Conservation (phyloP, 2,888 invertebrate species). For the Thecocarcelia acutangulata region DNA sequence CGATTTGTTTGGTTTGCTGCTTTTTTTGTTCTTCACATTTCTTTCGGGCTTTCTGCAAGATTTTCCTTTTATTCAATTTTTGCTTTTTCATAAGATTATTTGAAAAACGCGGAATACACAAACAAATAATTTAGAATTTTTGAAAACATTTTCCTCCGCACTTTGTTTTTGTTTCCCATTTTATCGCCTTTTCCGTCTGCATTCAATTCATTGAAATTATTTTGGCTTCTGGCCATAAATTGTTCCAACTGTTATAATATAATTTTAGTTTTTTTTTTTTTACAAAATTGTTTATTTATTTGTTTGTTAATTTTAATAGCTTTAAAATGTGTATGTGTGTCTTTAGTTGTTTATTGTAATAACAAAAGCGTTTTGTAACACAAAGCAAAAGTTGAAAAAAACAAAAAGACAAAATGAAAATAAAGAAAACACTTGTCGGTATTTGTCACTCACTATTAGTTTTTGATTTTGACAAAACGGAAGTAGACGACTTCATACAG, state of each 20-base stretch:
- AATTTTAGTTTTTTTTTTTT: slow-evolving; percentile 26
- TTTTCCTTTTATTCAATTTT: slow-evolving; percentile 1
- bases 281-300: slow-evolving; percentile 15
- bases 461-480: slow-evolving; percentile 22
- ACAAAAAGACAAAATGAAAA: too few species aligned
- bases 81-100: not conserved
- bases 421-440: slow-evolving; percentile 28
- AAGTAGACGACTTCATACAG: slow-evolving; percentile 2
- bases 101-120: slow-evolving; percentile 26
- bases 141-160: slow-evolving; percentile 15
- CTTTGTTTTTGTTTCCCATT: slow-evolving; percentile 15
- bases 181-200: slow-evolving; percentile 25
- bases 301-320: slow-evolving; percentile 16
- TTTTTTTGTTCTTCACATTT: slow-evolving; percentile 32
- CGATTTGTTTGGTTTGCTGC: slow-evolving; percentile 35
- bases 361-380: slow-evolving; percentile 14
- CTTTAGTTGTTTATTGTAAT: slow-evolving; percentile 33
- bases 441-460: slow-evolving; percentile 37
- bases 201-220: slow-evolving; percentile 59
- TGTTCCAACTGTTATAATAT: slow-evolving; percentile 47
- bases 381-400: slow-evolving; percentile 20
- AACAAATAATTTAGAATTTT: slow-evolving; percentile 13
- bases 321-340: slow-evolving; percentile 2
- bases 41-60: slow-evolving; percentile 11
- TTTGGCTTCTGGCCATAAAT: slow-evolving; percentile 65